phyloP scores from a whole-genome alignment of 2,888 invertebrate species.

The Crepidodera aurea region DNA sequence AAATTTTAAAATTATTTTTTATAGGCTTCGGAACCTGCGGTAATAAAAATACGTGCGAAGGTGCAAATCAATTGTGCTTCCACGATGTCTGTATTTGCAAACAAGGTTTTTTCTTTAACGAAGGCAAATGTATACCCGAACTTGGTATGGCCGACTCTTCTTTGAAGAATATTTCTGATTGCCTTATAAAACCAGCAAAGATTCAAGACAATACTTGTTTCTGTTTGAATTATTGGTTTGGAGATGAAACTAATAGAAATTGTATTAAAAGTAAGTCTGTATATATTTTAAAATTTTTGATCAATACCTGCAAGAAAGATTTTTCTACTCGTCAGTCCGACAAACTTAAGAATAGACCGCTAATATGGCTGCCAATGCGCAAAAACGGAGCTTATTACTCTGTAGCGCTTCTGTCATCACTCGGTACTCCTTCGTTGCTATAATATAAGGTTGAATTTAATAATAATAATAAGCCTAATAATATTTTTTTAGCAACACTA shows the following conservation, averaged over 20 bases:
- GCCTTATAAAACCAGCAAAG: slow-evolving; percentile 45
- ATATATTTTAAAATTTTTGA: not conserved
- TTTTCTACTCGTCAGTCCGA: too few relatives aligned
- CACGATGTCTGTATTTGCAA: slow-evolving; percentile 41
- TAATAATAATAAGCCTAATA: not conserved
- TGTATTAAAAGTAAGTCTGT: slow-evolving; percentile 48
- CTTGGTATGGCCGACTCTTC: slow-evolving; percentile 40
- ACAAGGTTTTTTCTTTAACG: slow-evolving; percentile 42
- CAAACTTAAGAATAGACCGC: too few relatives aligned
- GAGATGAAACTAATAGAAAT: slow-evolving; percentile 43
- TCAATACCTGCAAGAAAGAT: not conserved
- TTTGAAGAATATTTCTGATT: slow-evolving; percentile 37
- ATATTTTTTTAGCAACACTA: slow-evolving; percentile 43
- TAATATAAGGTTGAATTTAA: too few relatives aligned
- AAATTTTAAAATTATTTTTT: slow-evolving; percentile 5
- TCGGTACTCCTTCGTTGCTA: too few relatives aligned
- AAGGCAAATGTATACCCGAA: slow-evolving; percentile 43
- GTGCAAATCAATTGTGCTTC: slow-evolving; percentile 25
- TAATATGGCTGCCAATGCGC: too few relatives aligned
- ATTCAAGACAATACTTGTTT: slow-evolving; percentile 40
- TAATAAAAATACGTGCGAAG: not conserved
- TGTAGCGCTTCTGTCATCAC: too few relatives aligned
- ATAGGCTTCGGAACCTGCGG: slow-evolving; percentile 30
- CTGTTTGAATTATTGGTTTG: slow-evolving; percentile 49
- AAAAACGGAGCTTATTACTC: too few relatives aligned